A percentile compares a stretch with the other conserved stretches of the same genome.
Conservation (phyloP, 2,888 invertebrate species). For the Trachelus tabidus region DNA sequence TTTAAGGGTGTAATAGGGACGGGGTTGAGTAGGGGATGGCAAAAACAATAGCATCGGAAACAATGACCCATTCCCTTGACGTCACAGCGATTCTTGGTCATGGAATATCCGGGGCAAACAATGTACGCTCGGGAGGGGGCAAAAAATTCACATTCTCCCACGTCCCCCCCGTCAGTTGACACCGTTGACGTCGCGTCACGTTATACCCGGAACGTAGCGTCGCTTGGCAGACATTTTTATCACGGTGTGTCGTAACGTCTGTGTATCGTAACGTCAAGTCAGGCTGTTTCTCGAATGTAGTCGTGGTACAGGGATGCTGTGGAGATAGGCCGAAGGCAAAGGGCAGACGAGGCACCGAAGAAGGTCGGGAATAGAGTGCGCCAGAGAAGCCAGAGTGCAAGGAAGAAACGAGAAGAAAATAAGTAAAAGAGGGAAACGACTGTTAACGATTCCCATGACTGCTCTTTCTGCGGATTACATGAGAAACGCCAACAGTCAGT, state of each 20-base stretch:
- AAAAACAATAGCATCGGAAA: slow-evolving; percentile 41
- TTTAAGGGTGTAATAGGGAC: slow-evolving; percentile 11
- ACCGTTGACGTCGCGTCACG: not conserved
- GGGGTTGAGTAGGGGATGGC: slow-evolving; percentile 13
- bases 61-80: slow-evolving; percentile 31
- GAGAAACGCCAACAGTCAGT: not conserved
- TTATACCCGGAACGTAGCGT: not conserved
- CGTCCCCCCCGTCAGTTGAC: not conserved
- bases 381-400: not conserved
- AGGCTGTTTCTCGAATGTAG: not conserved
- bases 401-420: not conserved
- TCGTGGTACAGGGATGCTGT: not conserved
- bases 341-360: not conserved
- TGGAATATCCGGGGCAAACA: slow-evolving; percentile 12
- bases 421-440: not conserved
- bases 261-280: not conserved
- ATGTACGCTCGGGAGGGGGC: not conserved
- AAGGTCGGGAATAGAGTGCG: not conserved
- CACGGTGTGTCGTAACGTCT: not conserved
- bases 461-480: not conserved
- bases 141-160: slow-evolving; percentile 2
- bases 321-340: not conserved
- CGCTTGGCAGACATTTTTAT: not conserved
- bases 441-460: not conserved
- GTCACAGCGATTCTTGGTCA: slow-evolving; percentile 29